Percentiles rank a stretch among this genome's conserved stretches.
phyloP scores from a whole-genome alignment of 1,140 invertebrate species.

The Matsumurasca onukii region DNA sequence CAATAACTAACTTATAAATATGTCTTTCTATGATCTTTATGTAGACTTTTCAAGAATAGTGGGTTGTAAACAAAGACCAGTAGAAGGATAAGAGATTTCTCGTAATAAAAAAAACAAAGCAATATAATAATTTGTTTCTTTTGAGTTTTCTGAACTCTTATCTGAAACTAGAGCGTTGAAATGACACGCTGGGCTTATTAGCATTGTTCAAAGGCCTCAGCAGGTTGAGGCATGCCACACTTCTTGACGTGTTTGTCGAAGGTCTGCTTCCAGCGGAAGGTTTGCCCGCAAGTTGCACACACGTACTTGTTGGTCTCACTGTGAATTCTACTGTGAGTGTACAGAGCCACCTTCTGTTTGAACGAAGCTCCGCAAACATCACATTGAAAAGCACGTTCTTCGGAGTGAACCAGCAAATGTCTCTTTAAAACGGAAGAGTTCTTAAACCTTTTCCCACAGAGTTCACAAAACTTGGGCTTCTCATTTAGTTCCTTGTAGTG shows the following conservation, averaged over 20 bases:
- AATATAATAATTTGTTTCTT: too few relatives aligned
- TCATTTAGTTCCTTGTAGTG: neutral
- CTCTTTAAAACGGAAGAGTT: neutral
- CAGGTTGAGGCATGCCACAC: neutral
- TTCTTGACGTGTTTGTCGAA: slow-evolving; percentile 2
- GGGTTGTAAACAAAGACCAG: too few relatives aligned
- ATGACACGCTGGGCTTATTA: too few relatives aligned
- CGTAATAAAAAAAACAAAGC: too few relatives aligned
- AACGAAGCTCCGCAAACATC: neutral
- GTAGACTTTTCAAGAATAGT: too few relatives aligned
- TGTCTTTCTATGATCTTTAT: too few relatives aligned
- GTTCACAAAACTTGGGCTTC: slow-evolving; percentile 1
- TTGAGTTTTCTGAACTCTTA: too few relatives aligned
- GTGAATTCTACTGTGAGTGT: slow-evolving; percentile 12
- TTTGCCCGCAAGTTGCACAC: neutral
- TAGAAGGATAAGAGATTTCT: too few relatives aligned
- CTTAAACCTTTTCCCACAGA: neutral
- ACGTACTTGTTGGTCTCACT: neutral
- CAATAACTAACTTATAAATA: too few relatives aligned
- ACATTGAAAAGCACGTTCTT: neutral
- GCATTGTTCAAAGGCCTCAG: too few relatives aligned
- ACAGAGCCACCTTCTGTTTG: neutral
- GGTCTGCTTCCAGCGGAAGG: slow-evolving; percentile 2
- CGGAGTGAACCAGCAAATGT: neutral
- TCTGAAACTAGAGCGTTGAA: too few relatives aligned